phyloP scores from a whole-genome alignment of 2,797 vertebrate genomes.

The Xiphorhynchus erythropygius region DNA sequence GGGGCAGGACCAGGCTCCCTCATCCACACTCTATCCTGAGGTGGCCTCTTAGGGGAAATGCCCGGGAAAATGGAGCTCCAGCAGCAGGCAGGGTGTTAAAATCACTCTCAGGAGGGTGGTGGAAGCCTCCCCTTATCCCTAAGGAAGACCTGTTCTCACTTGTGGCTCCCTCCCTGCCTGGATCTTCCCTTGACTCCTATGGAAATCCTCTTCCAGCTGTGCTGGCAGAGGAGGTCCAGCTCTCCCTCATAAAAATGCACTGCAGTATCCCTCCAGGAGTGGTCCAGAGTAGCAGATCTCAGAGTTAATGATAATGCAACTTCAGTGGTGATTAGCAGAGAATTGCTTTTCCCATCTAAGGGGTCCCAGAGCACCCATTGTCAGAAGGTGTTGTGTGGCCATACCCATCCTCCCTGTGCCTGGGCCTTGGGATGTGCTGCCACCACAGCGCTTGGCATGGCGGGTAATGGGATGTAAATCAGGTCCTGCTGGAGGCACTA shows the following conservation, averaged over 20 bases:
- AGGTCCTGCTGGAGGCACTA: background rate
- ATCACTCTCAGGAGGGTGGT: background rate
- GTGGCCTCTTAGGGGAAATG: background rate
- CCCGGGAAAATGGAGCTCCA: background rate
- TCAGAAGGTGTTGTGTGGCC: background rate
- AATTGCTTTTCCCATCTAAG: background rate
- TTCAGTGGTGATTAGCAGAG: background rate
- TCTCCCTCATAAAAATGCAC: background rate
- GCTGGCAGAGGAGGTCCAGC: background rate
- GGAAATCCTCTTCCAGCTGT: background rate
- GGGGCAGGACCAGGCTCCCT: background rate
- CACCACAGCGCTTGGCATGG: background rate
- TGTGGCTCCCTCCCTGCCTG: fast-evolving
- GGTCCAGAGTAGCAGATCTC: background rate
- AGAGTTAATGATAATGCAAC: background rate
- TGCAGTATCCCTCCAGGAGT: background rate
- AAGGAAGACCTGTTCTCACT: background rate
- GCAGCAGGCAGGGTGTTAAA: background rate
- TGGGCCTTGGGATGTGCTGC: background rate
- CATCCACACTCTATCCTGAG: background rate
- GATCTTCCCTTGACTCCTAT: background rate
- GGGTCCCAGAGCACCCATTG: background rate
- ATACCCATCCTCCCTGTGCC: background rate
- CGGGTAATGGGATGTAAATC: background rate
- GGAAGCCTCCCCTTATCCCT: background rate